Evolutionary conservation across 2,888 invertebrate species (phyloP), one percentile per base, ranked within the genome.

Genomic region (Erynnis tages): DNA sequence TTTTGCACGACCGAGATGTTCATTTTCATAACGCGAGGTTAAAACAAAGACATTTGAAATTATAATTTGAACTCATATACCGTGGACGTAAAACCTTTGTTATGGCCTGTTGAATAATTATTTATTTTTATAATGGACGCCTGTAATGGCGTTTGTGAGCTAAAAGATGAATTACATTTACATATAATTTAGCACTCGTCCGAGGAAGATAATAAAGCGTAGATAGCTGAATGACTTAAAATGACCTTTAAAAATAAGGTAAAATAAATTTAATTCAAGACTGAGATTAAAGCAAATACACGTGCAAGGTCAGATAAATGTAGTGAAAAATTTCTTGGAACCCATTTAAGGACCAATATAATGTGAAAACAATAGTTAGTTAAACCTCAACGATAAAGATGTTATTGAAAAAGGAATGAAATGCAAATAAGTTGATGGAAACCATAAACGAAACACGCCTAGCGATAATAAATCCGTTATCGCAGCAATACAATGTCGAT

Each of bases 11-110:
- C 60, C 57, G 61, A 65, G 63, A 67, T 60, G 64, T 62, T 63
- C 63, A 67, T 68, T 70, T 69, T 64, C 62, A 69, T 73, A 71
- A 65, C 62, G 63, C 63, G 62, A 59, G 58, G 58, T 60, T 63
- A 57, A 60, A 66, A 71, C 69, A 69, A 71, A 69, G 69, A 65
- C 58, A 72, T 76, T 76, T 72, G 71, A 75, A 76, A 69, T 71
- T 77, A 73, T 74, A 77, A 79, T 61, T 59, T 41, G 23, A 47
- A 55, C 54, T 56, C 56, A 55, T 57, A 60, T 54, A 57, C 52
- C 54, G 57, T 40, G 46, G 23, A 57, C 45, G 35, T 53, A 49
- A 50, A 57, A 55, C 54, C 54, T 49, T 54, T 49, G 57, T 58
- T 61, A 56, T 52, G 49, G 57, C 40, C 40, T 35, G 49, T 44